Evolutionary conservation across 1,140 invertebrate genomes (phyloP), one percentile per base, ranked within the genome.

Genomic region (Cyphomyrmex costatus): DNA sequence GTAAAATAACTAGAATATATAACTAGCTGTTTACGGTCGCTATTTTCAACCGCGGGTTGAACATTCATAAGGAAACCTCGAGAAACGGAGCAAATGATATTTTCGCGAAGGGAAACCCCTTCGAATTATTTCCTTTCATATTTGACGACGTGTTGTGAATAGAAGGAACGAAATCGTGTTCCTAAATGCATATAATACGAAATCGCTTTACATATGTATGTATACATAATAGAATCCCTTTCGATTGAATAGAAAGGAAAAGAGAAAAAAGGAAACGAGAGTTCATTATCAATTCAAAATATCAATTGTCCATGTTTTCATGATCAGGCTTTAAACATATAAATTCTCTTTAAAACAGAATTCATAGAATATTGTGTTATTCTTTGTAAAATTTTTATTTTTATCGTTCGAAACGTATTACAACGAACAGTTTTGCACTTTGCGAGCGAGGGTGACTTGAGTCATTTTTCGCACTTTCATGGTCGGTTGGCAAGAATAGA

Each of bases 361-460:
- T 36, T 21, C 27, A 5, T 5, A 27, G 12, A 56, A 7, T 73
- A 30, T 30, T 21, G 51, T 73, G 12, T 73, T 53, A 33, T 27
- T 51, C 24, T 71, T 27, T 53, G 30, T 73, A 56, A 56, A 73
- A 53, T 73, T 73, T 53, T n/a, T 33, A 8, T 56, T 33, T 42
- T 56, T 14, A n/a, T 0, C n/a, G 33, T 36, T 36, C 14, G n/a
- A 30, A 73, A 53, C n/a, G 30, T 21, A 42, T 42, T 12, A 21
- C 30, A 49, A 0, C 0, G n/a, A 61, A 61, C 36, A 42, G 16
- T 70, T 7, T 8, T 19, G 19, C 8, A n/a, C 19, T 33, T 73
- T 49, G 27, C 1, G 30, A 27, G 5, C 19, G 12, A 8, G 21
- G n/a, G 27, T 56, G 16, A 3, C 30, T 24, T 10, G 68, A n/a